A percentile compares a stretch with the other conserved stretches of the same genome.
Conservation (phyloP, 2,888 invertebrate species). For the Lithophane ornitopus region DNA sequence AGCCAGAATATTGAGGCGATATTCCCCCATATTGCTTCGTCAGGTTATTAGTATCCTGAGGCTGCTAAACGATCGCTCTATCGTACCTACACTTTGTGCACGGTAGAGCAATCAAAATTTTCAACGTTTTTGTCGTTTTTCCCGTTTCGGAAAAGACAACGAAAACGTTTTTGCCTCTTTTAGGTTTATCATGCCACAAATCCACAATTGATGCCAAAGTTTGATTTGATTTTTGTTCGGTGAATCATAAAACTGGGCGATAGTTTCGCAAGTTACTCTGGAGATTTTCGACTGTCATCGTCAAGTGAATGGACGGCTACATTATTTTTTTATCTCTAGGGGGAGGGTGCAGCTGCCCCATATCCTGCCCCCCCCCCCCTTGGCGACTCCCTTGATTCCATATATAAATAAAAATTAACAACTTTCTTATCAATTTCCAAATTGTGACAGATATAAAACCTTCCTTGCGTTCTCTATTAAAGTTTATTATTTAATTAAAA, state of each 20-base stretch:
- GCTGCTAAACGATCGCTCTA: constrained; percentile 53
- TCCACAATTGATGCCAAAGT: not conserved
- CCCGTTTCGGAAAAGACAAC: not conserved
- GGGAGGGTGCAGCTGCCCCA: too few relatives aligned
- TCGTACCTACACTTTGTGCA: constrained; percentile 41
- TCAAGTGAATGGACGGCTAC: too few relatives aligned
- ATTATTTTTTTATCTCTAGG: too few relatives aligned
- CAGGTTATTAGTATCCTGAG: constrained; percentile 52
- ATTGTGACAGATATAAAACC: not conserved
- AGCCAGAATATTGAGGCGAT: constrained; percentile 18
- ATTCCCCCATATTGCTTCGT: constrained; percentile 49
- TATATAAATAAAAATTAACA: not conserved
- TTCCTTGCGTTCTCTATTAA: not conserved
- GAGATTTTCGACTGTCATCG: too few relatives aligned
- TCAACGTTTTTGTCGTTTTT: constrained; percentile 9
- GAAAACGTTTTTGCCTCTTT: constrained; percentile 10
- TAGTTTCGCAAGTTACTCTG: too few relatives aligned
- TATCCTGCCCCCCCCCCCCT: too few relatives aligned
- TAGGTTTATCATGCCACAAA: not conserved
- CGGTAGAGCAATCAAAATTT: constrained; percentile 41
- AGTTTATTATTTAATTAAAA: not conserved
- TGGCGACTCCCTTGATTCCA: too few relatives aligned
- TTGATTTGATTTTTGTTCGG: not conserved
- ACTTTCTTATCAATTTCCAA: not conserved
- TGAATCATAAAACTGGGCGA: too few relatives aligned